These are phyloP conservation scores for Anser cygnoides DNA, from an alignment of 2,113 vertebrate genomes.

Conservation along the genomic window DNA sequence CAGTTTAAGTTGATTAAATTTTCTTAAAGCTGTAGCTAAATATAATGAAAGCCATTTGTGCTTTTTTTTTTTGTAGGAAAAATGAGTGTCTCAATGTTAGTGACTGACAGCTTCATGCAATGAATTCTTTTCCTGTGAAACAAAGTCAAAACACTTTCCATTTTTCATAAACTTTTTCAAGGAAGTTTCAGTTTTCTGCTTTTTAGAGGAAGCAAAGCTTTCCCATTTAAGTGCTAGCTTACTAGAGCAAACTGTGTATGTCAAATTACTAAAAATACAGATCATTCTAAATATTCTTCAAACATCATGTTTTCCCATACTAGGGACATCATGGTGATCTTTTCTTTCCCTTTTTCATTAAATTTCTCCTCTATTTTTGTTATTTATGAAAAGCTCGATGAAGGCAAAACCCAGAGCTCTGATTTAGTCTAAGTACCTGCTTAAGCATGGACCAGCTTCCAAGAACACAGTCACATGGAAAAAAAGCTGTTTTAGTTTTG, in stretches of 20 bases:
- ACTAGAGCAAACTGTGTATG: slow-evolving; percentile 34
- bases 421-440: background rate
- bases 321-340: background rate
- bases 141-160: slow-evolving; percentile 67
- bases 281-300: background rate
- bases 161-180: slow-evolving; percentile 47
- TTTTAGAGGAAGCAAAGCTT: slow-evolving; percentile 32
- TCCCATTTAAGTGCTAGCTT: background rate
- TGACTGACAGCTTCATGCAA: slow-evolving; percentile 73
- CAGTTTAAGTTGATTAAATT: slow-evolving; percentile 85
- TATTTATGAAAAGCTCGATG: background rate
- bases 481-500: background rate
- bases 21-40: slow-evolving; percentile 83
- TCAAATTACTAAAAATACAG: slow-evolving; percentile 31
- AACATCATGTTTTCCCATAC: slow-evolving; percentile 16
- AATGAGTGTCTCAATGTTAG: slow-evolving; percentile 60
- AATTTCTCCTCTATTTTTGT: background rate
- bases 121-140: slow-evolving; percentile 73
- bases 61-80: slow-evolving; percentile 58
- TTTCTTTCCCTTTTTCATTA: background rate
- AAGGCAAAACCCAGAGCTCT: background rate
- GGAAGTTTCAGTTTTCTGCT: slow-evolving; percentile 63
- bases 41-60: slow-evolving; percentile 84
- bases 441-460: background rate
- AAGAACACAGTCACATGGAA: background rate